Evolutionary conservation across 2,888 invertebrate species (phyloP), one percentile per base, ranked within the genome.

Genomic region (Polydrusus cervinus): DNA sequence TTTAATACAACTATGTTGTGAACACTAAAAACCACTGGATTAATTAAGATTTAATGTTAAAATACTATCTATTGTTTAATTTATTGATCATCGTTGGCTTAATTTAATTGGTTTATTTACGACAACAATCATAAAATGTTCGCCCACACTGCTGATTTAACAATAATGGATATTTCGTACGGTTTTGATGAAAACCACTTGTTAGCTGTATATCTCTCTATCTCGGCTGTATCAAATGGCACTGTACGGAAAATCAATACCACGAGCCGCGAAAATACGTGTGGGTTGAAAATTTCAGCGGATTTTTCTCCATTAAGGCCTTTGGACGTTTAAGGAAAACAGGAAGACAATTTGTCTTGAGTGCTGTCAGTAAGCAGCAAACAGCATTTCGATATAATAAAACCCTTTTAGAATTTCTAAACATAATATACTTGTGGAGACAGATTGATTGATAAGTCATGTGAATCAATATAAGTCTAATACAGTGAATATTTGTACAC

Each of bases 171-270:
- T 60, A 34, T 57, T 57, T 34, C 57, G n/a, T 7, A 38, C 38
- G n/a, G 55, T 60, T 60, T 9, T 16, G 38, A 16, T 38, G 10
- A 30, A 60, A 60, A 60, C 57, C 57, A 60, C 57, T 60, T 60
- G 57, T 60, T 60, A 60, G 57, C 38, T 38, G 55, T 55, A 10
- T 60, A 40, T 60, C 38, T 60, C 38, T 38, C 38, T 60, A 38
- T 60, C 57, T 60, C 38, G n/a, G n/a, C 34, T 34, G 34, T 57
- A 57, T 57, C 34, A 57, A n/a, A 34, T 14, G 57, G 57, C 38
- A 18, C n/a, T 40, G 38, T 60, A 14, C 1, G 38, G 57, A 60
- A 60, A 60, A 60, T 60, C 57, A 60, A 60, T 60, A 60, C 18
- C 8, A 14, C 9, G 38, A n/a, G 16, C 38, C 57, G 57, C 57